Evolutionary conservation across 2,888 invertebrate species (phyloP), one percentile per base, ranked within the genome.

Genomic region (Mimas tiliae): DNA sequence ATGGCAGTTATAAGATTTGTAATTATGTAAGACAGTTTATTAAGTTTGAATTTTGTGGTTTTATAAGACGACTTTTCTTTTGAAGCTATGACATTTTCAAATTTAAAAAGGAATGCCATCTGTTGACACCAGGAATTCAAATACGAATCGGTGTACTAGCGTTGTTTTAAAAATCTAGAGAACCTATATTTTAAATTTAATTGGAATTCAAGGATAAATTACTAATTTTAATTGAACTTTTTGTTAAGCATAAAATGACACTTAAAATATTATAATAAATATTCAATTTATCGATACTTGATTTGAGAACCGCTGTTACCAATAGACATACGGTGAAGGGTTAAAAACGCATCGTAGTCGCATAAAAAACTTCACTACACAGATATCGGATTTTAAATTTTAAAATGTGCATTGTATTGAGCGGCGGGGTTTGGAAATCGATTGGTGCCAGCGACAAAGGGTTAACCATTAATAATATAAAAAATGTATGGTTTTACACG

Each of bases 321-420:
- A 65, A 80, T 73, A 87, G 87, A 88, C 88, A 92, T 88, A 90
- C 89, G 88, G 81, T 85, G 89, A 92, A 91, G 93, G 93, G 93
- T 93, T 93, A 91, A 93, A 93, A 93, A 90, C 86, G 93, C 93
- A 93, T 91, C 91, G 91, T 92, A 82, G 91, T 83, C 74, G 72
- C 82, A 91, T 86, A 92, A 93, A 93, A 91, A 91, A 89, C 79
- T 79, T 79, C 83, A 78, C 82, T 71, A 84, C 84, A 90, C 88
- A 93, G 93, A 93, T 93, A 93, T 93, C 93, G 93, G 93, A 93
- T 93, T 93, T 93, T 92, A 93, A 93, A 93, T 87, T 93, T 93
- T 93, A 93, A 93, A 93, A 93, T 91, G 93, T 90, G 93, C 90
- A 90, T 93, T 93, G 93, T 92, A 93, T 92, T 90, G 89, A 83